Evolutionary conservation across 2,797 vertebrate genomes (phyloP).

Genomic region (Myiothlypis coronata): DNA sequence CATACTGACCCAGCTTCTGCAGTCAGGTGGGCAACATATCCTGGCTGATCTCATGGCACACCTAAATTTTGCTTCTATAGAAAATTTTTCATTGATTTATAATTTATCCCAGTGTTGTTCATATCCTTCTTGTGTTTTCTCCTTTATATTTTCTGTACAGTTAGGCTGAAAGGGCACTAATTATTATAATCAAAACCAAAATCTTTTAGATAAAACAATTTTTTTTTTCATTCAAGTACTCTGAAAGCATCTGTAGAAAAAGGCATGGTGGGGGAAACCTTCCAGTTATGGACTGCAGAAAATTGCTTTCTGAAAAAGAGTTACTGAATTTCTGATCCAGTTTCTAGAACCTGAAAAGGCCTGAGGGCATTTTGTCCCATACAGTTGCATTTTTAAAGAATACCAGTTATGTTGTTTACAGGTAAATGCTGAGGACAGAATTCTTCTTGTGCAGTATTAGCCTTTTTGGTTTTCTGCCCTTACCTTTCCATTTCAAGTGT

Average conservation of each 20-base stretch:
- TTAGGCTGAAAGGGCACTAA: background rate
- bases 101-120: background rate
- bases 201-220: background rate
- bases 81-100: background rate
- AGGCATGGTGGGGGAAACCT: fast-evolving
- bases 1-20: slow-evolving; percentile 95
- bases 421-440: background rate
- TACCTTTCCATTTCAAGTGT: background rate
- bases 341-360: background rate
- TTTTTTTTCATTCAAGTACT: background rate
- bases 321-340: background rate
- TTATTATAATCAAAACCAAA: background rate
- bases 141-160: background rate
- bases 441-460: background rate
- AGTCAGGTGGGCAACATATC: slow-evolving; percentile 83
- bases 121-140: background rate
- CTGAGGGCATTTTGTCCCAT: background rate
- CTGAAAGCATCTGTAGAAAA: background rate
- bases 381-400: background rate
- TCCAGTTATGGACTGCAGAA: background rate
- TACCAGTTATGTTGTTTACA: background rate
- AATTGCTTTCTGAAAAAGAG: background rate
- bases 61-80: background rate
- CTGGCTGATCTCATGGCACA: background rate
- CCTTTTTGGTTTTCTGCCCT: background rate